These are phyloP conservation scores for Netelia fuscicornis DNA, from an alignment of 2,888 invertebrate genomes.

Conservation along the genomic window DNA sequence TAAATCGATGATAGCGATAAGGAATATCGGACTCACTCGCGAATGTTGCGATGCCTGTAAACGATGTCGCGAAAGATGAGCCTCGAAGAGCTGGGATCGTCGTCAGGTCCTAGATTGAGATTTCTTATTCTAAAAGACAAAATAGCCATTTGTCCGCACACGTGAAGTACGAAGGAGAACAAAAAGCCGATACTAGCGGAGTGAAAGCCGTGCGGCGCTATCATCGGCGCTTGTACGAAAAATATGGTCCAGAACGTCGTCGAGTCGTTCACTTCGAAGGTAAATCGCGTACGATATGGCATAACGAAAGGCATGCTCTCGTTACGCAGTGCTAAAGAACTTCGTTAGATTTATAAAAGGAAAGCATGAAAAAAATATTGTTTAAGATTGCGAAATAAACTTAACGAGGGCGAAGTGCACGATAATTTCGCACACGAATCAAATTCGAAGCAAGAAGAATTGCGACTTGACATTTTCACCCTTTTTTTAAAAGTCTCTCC, in stretches of 20 bases:
- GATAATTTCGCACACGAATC: background rate
- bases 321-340: slow-evolving; percentile 25
- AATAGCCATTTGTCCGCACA: slow-evolving; percentile 60
- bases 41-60: background rate
- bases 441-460: no score
- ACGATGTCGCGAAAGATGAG: slow-evolving; percentile 37
- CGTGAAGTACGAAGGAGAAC: slow-evolving; percentile 54
- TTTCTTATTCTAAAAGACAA: slow-evolving; percentile 55
- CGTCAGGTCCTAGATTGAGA: background rate
- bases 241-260: slow-evolving; percentile 61
- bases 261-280: slow-evolving; percentile 59
- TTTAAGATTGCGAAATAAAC: background rate
- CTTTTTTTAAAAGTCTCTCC: no score
- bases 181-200: slow-evolving; percentile 52
- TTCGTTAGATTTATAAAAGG: slow-evolving; percentile 13
- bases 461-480: no score
- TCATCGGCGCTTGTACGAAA: slow-evolving; percentile 59
- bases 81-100: background rate
- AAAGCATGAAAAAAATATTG: background rate
- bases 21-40: background rate
- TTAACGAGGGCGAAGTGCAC: background rate
- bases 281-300: slow-evolving; percentile 55
- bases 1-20: background rate
- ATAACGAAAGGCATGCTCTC: slow-evolving; percentile 59
- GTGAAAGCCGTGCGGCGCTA: slow-evolving; percentile 54